Evolutionary conservation across 2,113 vertebrate genomes (phyloP).

Genomic region (Embiotoca jacksoni): DNA sequence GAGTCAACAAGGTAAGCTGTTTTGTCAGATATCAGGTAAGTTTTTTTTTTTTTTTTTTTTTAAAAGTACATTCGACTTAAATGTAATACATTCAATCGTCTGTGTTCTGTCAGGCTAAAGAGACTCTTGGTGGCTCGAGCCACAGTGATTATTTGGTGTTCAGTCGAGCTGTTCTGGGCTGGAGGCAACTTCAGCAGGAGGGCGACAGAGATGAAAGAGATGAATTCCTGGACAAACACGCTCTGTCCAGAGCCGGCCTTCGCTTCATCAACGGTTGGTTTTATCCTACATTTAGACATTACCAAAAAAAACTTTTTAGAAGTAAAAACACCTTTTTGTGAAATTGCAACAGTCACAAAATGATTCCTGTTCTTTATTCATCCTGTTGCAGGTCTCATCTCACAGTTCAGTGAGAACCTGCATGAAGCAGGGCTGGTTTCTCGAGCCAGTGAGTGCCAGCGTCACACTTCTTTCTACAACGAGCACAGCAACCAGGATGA

Average conservation of each 20-base stretch:
- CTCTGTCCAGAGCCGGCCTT: constrained; percentile 88
- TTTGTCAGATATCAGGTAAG: too few relatives aligned
- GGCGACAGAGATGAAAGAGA: constrained; percentile 84
- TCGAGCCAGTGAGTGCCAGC: constrained; percentile 83
- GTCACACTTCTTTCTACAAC: constrained; percentile 85
- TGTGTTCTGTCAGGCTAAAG: constrained; percentile 88
- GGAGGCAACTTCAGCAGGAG: constrained; percentile 87
- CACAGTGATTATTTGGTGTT: constrained; percentile 93
- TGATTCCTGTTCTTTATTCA: not conserved
- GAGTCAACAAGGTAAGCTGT: constrained; percentile 88
- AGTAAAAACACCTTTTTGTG: not conserved
- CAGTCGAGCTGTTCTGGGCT: constrained; percentile 88
- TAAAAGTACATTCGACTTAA: not conserved
- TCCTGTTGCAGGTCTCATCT: constrained; percentile 88
- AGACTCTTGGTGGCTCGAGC: constrained; percentile 86
- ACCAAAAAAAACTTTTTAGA: not conserved
- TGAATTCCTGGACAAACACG: constrained; percentile 86
- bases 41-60: not conserved
- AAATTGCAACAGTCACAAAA: not conserved
- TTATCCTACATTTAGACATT: not conserved
- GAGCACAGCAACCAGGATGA: constrained; percentile 92
- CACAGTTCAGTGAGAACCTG: constrained; percentile 95
- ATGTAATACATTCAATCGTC: not conserved
- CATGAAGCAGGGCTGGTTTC: constrained; percentile 89
- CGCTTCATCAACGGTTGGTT: constrained; percentile 92